Conservation (phyloP, 2,888 invertebrate species). For the Ganaspis brasiliensis region DNA sequence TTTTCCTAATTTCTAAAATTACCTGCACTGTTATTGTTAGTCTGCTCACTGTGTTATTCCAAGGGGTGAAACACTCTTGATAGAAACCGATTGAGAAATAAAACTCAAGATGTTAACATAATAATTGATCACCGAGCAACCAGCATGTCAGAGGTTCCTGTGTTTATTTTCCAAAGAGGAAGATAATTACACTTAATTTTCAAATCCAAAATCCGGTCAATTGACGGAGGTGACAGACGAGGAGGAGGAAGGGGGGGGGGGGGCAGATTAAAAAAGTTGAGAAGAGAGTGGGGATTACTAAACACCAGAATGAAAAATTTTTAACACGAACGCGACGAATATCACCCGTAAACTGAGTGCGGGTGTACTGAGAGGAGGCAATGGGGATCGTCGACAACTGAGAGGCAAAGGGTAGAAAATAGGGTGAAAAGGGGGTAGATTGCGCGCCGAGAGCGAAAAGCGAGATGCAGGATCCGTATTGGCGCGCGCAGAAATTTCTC, state of each 20-base stretch:
- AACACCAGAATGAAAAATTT: constrained; percentile 51
- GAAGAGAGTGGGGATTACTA: constrained; percentile 16
- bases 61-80: constrained; percentile 45
- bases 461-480: constrained; percentile 58
- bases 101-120: constrained; percentile 51
- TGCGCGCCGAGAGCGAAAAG: constrained; percentile 57
- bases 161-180: constrained; percentile 3
- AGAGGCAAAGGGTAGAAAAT: constrained; percentile 61
- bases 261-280: not conserved
- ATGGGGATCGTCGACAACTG: constrained; percentile 58
- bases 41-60: constrained; percentile 46
- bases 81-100: constrained; percentile 36
- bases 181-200: constrained; percentile 8
- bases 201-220: not conserved
- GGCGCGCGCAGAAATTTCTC: constrained; percentile 61
- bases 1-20: constrained; percentile 18
- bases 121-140: constrained; percentile 47
- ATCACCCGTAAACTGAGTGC: constrained; percentile 72
- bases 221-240: no score
- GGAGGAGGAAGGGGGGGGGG: not conserved
- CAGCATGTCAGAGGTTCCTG: constrained; percentile 37
- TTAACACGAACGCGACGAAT: constrained; percentile 69
- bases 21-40: constrained; percentile 35
- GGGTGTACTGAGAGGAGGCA: constrained; percentile 61
- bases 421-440: constrained; percentile 54